A percentile compares a stretch with the other conserved stretches of the same genome.
Evolutionary conservation across 2,113 vertebrate species (phyloP).

Genomic region (Zosterops borbonicus): DNA sequence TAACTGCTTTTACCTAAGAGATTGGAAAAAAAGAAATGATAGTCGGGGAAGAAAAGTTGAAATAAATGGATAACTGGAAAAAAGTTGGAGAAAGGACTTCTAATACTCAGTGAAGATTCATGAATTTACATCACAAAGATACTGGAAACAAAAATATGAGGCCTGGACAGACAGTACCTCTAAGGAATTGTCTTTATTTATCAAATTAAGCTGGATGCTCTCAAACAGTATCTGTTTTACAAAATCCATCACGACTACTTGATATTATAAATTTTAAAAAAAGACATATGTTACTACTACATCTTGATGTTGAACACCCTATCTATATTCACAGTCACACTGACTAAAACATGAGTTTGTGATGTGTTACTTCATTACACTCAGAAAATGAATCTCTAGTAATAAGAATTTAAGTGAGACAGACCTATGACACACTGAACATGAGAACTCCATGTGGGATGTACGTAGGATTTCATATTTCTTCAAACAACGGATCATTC

Average conservation of each 20-base stretch:
- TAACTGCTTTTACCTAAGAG: not conserved
- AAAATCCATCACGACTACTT: not conserved
- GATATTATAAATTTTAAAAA: not conserved
- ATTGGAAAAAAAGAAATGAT: fast-evolving
- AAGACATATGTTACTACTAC: conserved; percentile 39
- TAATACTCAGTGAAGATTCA: not conserved
- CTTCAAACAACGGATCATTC: not conserved
- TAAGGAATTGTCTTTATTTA: conserved; percentile 3
- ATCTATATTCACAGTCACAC: conserved; percentile 52
- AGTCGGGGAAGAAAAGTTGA: not conserved
- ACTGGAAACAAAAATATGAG: not conserved
- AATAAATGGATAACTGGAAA: not conserved
- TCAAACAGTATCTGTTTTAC: not conserved
- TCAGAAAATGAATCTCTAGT: conserved; percentile 22
- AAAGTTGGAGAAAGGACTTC: not conserved
- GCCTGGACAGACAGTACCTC: not conserved
- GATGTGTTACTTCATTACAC: conserved; percentile 52
- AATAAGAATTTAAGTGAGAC: conserved; percentile 30
- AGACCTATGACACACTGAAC: conserved; percentile 20
- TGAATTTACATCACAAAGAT: not conserved
- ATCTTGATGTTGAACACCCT: conserved; percentile 19
- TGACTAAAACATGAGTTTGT: conserved; percentile 66
- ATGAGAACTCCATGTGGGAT: not conserved
- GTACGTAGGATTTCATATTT: not conserved
- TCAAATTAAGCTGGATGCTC: conserved; percentile 1